Conservation (phyloP, 92 coral and sea anemone genomes). For the Parazoanthus atlanticus region DNA sequence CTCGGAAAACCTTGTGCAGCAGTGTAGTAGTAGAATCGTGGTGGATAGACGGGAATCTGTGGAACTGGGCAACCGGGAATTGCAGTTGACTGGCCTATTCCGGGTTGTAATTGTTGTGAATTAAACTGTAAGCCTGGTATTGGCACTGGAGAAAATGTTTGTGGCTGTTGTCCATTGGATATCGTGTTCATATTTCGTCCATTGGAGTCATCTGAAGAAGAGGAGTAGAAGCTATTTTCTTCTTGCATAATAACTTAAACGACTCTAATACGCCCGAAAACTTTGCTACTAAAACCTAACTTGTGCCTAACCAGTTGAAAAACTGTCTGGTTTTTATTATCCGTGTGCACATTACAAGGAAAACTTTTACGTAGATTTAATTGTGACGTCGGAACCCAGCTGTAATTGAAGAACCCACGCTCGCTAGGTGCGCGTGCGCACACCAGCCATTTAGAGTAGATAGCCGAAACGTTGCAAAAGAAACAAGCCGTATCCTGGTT, state of each 20-base stretch:
- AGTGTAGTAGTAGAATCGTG: conserved; percentile 41
- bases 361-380: background rate
- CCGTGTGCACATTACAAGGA: background rate
- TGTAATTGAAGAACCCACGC: background rate
- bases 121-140: conserved; percentile 24
- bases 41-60: conserved; percentile 47
- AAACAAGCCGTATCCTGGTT: background rate
- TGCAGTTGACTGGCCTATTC: conserved; percentile 1
- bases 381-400: background rate
- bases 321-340: background rate
- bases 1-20: conserved; percentile 48
- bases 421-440: background rate
- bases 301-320: background rate
- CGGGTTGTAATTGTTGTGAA: conserved; percentile 29
- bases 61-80: conserved; percentile 38
- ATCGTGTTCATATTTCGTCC: conserved; percentile 25
- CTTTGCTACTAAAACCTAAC: background rate
- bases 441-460: background rate
- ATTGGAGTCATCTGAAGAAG: conserved; percentile 27
- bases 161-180: conserved; percentile 14
- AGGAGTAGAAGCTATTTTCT: conserved; percentile 24
- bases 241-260: conserved; percentile 26
- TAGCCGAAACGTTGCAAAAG: background rate
- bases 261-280: background rate
- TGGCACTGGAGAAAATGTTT: conserved; percentile 22